Base-by-base conservation (phyloP, 2,797 vertebrate species). In the Chelonia mydas region DNA sequence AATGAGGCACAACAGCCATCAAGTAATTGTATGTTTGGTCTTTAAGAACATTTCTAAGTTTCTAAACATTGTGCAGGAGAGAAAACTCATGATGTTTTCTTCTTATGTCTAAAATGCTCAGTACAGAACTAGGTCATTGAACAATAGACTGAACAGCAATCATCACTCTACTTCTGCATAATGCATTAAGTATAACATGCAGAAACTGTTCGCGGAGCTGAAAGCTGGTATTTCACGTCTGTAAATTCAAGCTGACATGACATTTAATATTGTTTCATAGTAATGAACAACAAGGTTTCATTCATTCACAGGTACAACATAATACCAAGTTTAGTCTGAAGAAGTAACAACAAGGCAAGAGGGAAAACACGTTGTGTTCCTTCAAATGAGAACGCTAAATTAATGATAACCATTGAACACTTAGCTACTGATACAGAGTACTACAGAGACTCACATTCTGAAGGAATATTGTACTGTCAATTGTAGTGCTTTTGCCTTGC, bases 161-260 rank as follows among this genome's bases (percentile, higher is more conserved):
- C 99, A 98, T 98, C 99, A 98, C 99, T 99, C 98, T 98, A 97
- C 98, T 98, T 98, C 99, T 99, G 99, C 99, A 99, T 99, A 99
- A 99, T 99, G 98, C 98, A 99, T 99, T 99, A 99, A 99, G 99
- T 98, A 98, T 99, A 99, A 99, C 99, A 98, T 99, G 99, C 98
- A 98, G 98, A 99, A 98, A 98, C 98, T 98, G 98, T 98, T 99
- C 97, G 88, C 97, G 94, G 98, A 98, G 98, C 98, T 98, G 98
- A 99, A 99, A 99, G 99, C 99, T 98, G 98, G 98, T 99, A 99
- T 99, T 99, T 99, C 98, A 99, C 98, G 90, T 99, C 99, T 99
- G 98, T 98, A 99, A 99, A 99, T 99, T 98, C 98, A 98, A 99
- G 98, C 98, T 98, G 99, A 99, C 99, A 99, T 99, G 99, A 99